phyloP scores from a whole-genome alignment of 2,888 invertebrate species.

The Mesoligia furuncula region DNA sequence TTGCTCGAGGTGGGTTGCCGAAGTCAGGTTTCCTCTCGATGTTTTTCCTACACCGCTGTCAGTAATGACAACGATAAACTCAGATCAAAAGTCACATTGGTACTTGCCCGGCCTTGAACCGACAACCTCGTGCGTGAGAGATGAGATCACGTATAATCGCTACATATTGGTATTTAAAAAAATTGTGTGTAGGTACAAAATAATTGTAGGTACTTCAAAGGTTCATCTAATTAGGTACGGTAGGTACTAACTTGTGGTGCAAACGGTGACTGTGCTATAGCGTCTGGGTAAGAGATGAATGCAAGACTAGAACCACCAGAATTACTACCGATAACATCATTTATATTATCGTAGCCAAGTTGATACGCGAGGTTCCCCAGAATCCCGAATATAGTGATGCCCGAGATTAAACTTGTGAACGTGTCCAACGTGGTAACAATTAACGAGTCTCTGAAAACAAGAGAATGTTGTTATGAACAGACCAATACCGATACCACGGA shows the following conservation, averaged over 20 bases:
- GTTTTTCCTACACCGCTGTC: neutral
- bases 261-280: conserved; percentile 93
- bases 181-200: neutral
- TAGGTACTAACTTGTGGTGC: conserved; percentile 92
- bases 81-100: neutral
- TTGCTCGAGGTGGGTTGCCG: neutral
- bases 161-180: neutral
- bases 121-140: neutral
- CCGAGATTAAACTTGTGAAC: conserved; percentile 95
- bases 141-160: neutral
- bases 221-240: conserved; percentile 16
- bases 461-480: neutral
- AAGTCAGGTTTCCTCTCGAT: neutral
- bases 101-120: neutral
- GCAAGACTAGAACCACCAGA: conserved; percentile 94
- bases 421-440: conserved; percentile 95
- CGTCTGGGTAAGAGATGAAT: conserved; percentile 96
- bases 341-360: conserved; percentile 90
- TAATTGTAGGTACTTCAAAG: neutral
- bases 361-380: conserved; percentile 94
- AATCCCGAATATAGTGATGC: conserved; percentile 95
- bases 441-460: conserved; percentile 92
- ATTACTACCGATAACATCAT: conserved; percentile 90
- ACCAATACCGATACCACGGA: neutral
- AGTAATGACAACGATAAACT: neutral